Evolutionary conservation across 1,140 invertebrate species (phyloP), one percentile per base, ranked within the genome.

Genomic region (Nebria ingens): DNA sequence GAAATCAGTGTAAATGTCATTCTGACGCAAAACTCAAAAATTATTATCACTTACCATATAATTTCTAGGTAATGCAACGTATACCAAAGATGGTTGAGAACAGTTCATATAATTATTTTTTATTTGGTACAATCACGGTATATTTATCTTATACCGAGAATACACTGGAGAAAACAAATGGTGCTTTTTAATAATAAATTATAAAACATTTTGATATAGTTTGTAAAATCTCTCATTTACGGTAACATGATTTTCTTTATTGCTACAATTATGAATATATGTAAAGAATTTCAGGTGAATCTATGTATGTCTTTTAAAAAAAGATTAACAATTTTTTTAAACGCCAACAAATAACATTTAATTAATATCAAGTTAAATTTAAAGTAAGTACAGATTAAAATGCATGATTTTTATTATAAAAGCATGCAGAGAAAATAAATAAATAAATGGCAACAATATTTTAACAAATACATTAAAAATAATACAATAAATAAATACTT

Each of bases 91-190:
- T n/a, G n/a, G n/a, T n/a, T n/a, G n/a, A 34, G 6, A 45, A 9
- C 40, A 45, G 40, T 45, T 45, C 6, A 45, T 17, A 45, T 45
- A 45, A 45, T n/a, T n/a, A n/a, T n/a, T n/a, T n/a, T n/a, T n/a
- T n/a, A n/a, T n/a, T n/a, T n/a, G n/a, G n/a, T n/a, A n/a, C n/a
- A n/a, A n/a, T n/a, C n/a, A n/a, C n/a, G n/a, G n/a, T n/a, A n/a
- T n/a, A n/a, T n/a, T n/a, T n/a, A n/a, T n/a, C n/a, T n/a, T n/a
- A n/a, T n/a, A n/a, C n/a, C n/a, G n/a, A n/a, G n/a, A n/a, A n/a
- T n/a, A n/a, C n/a, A n/a, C n/a, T n/a, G n/a, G n/a, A n/a, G n/a
- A n/a, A 34, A 34, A 34, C 25, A 34, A 34, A 34, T 34, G 25
- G n/a, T 34, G n/a, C 25, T 9, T 6, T 34, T 34, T 9, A 34